Evolutionary conservation across 2,113 vertebrate species (phyloP).

Genomic region (Sisor rabdophorus): DNA sequence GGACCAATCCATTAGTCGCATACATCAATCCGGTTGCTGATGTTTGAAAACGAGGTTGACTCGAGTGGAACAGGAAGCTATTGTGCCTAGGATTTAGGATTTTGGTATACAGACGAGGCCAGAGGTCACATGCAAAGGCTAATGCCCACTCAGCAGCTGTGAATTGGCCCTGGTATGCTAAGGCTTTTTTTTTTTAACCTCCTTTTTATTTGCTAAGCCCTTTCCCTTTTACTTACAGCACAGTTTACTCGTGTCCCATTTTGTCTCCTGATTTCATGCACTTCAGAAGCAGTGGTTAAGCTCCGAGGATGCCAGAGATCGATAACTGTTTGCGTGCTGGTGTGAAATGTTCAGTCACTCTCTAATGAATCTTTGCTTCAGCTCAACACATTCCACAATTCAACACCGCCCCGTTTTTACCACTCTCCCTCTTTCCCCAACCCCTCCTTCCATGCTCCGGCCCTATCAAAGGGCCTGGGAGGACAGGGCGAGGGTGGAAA

Average conservation of each 20-base stretch:
- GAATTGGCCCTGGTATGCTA: slow-evolving; percentile 58
- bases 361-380: slow-evolving; percentile 72
- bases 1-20: slow-evolving; percentile 61
- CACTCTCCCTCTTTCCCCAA: slow-evolving; percentile 44
- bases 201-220: slow-evolving; percentile 36
- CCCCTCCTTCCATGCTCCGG: slow-evolving; percentile 29
- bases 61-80: slow-evolving; percentile 79
- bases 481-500: slow-evolving; percentile 54
- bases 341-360: slow-evolving; percentile 67
- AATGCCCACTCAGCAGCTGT: slow-evolving; percentile 75
- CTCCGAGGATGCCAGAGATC: slow-evolving; percentile 56
- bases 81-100: slow-evolving; percentile 78
- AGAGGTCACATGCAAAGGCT: slow-evolving; percentile 76
- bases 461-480: slow-evolving; percentile 47
- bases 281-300: slow-evolving; percentile 49
- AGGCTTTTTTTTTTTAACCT: neutral
- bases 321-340: slow-evolving; percentile 63
- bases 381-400: slow-evolving; percentile 73
- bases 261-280: slow-evolving; percentile 61
- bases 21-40: slow-evolving; percentile 62
- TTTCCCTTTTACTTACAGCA: slow-evolving; percentile 12
- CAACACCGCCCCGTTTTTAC: slow-evolving; percentile 54
- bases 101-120: slow-evolving; percentile 72
- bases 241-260: neutral
- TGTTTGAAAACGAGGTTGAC: slow-evolving; percentile 69